Evolutionary conservation across 2,888 invertebrate species (phyloP), one percentile per base, ranked within the genome.

Genomic region (Miltochrista miniata): DNA sequence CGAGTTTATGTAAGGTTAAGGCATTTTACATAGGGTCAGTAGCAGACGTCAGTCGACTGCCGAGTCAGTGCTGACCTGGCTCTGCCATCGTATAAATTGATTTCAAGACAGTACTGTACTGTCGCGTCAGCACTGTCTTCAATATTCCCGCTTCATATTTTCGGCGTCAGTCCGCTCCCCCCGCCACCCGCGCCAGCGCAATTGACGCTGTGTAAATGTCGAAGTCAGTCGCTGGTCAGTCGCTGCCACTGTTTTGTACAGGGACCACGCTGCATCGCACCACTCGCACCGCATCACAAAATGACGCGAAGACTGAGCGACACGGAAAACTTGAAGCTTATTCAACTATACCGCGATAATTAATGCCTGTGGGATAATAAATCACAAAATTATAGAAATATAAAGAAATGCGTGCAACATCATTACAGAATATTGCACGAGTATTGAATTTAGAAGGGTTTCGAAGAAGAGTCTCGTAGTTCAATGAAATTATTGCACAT

Each of bases 301-400:
- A 24, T 24, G 18, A 24, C 18, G 18, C 18, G 18, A 24, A 24
- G 5, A 24, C 18, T 24, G 18, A 24, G 18, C 18, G 18, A 24
- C 18, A 24, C 18, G 45, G 36, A 45, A 24, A 45, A 45, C 36
- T 45, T 45, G 12, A 45, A 36, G 36, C n/a, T 29, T 36, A 24
- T 24, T 45, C 45, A 45, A 45, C 45, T 45, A 36, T 45, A 45
- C 45, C 45, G 45, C 24, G 45, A 29, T 45, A 45, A 45, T 45
- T 36, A 45, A 45, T 45, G 45, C 45, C 45, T 45, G 45, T 36
- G 36, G 45, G 36, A 45, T 45, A 36, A 36, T 24, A 45, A 45
- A 45, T 45, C 45, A 36, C 37, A 38, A 15, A 38, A 15, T 38
- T 38, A 38, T 38, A 38, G 14, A 38, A 38, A 38, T 14, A 38